These are phyloP conservation scores for Tiaroga cobitis DNA, from an alignment of 2,797 vertebrate species.

Conservation along the genomic window DNA sequence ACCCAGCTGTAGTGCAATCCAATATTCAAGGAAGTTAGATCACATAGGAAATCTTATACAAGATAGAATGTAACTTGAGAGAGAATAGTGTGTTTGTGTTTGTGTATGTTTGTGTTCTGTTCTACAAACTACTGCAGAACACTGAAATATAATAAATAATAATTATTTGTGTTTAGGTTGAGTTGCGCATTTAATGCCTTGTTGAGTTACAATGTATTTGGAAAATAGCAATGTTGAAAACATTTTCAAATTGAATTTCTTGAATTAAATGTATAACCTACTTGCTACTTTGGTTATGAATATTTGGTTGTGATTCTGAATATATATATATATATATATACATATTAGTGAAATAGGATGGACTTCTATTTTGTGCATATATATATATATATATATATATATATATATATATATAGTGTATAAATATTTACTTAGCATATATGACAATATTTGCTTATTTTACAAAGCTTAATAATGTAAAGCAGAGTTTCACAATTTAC, in stretches of 20 bases:
- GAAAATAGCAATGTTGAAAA: conserved; percentile 16
- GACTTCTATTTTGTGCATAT: not conserved
- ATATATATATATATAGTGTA: not conserved
- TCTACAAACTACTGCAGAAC: not conserved
- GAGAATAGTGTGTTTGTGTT: not conserved
- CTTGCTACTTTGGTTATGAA: not conserved
- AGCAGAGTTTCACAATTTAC: not conserved
- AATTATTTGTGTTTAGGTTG: not conserved
- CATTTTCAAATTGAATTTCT: not conserved
- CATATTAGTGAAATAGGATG: not conserved
- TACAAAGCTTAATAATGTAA: not conserved
- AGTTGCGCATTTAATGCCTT: not conserved
- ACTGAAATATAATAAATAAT: conserved; percentile 15
- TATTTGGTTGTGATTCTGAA: too few relatives aligned
- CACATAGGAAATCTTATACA: not conserved
- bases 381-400: too few relatives aligned
- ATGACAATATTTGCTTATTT: conserved; percentile 1
- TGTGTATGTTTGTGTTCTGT: conserved; percentile 10
- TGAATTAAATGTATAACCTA: not conserved
- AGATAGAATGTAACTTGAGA: not conserved
- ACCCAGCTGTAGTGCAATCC: too few relatives aligned
- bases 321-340: too few relatives aligned
- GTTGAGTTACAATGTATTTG: conserved; percentile 1
- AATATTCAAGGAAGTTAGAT: not conserved
- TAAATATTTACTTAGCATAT: not conserved